Conservation (phyloP, 1,140 invertebrate species). For the Megalonaias nervosa region DNA sequence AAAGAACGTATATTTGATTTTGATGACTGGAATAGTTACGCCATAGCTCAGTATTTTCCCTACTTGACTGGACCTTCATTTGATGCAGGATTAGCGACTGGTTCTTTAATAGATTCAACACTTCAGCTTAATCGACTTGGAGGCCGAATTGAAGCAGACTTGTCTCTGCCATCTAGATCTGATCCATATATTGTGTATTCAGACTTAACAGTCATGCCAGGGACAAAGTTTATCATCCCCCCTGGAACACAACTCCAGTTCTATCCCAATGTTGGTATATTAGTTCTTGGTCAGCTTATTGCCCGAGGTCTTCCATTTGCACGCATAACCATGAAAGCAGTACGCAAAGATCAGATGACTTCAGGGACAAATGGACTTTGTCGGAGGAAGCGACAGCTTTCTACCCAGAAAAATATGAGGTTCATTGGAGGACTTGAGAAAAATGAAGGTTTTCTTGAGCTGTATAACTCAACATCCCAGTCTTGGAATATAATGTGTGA, state of each 20-base stretch:
- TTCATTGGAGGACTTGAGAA: conserved; percentile 51
- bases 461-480: conserved; percentile 94
- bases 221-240: conserved; percentile 85
- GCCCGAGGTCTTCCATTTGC: conserved; percentile 81
- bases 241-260: conserved; percentile 96
- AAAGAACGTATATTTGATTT: conserved; percentile 96
- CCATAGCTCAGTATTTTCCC: conserved; percentile 90
- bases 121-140: conserved; percentile 76
- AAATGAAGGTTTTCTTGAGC: conserved; percentile 87
- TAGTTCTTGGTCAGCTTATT: conserved; percentile 93
- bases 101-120: conserved; percentile 68
- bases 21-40: conserved; percentile 99
- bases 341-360: too few relatives aligned
- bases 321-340: too few relatives aligned
- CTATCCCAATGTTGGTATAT: conserved; percentile 95
- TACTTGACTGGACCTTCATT: conserved; percentile 77
- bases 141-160: conserved; percentile 83
- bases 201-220: conserved; percentile 98
- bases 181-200: conserved; percentile 88
- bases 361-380: conserved; percentile 17
- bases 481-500: conserved; percentile 99
- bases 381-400: conserved; percentile 22
- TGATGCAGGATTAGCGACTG: conserved; percentile 64
- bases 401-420: conserved; percentile 9
- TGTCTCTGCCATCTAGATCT: conserved; percentile 79